A percentile compares a stretch with the other conserved stretches of the same genome.
phyloP scores from a whole-genome alignment of 2,113 vertebrate genomes.

The Hippocampus barbouri region DNA sequence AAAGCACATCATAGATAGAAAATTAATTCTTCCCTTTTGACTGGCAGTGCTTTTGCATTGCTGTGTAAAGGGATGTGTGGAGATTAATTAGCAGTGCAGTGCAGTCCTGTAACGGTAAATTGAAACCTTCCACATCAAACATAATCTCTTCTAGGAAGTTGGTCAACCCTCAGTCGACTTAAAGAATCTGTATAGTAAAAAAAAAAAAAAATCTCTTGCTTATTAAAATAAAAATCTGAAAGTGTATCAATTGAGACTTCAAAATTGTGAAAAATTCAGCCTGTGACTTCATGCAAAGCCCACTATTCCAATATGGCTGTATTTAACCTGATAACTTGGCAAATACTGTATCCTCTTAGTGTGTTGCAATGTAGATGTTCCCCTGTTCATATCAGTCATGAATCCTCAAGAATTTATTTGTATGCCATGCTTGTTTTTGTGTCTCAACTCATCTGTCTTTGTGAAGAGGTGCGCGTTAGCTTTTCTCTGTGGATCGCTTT shows the following conservation, averaged over 20 bases:
- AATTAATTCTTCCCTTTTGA: not conserved
- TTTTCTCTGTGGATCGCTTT: constrained; percentile 19
- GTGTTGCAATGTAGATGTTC: not conserved
- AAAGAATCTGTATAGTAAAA: not conserved
- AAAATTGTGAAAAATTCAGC: too few relatives aligned
- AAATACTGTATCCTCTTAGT: not conserved
- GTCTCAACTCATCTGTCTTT: constrained; percentile 14
- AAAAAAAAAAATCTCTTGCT: too few relatives aligned
- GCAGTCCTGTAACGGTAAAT: not conserved
- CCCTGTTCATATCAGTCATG: not conserved
- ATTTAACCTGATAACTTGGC: not conserved
- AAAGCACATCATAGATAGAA: not conserved
- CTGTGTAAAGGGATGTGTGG: not conserved
- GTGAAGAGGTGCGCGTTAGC: not conserved
- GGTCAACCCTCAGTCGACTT: not conserved
- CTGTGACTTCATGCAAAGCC: not conserved
- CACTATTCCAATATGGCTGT: not conserved
- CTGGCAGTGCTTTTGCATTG: not conserved
- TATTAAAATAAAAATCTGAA: not conserved
- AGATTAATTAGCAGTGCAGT: not conserved
- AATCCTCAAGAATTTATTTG: constrained; percentile 10
- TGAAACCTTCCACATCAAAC: not conserved
- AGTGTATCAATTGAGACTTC: not conserved
- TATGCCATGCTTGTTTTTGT: not conserved
- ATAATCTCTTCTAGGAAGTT: not conserved